Evolutionary conservation across 1,140 invertebrate genomes (phyloP).

Genomic region (Drosophila littoralis): DNA sequence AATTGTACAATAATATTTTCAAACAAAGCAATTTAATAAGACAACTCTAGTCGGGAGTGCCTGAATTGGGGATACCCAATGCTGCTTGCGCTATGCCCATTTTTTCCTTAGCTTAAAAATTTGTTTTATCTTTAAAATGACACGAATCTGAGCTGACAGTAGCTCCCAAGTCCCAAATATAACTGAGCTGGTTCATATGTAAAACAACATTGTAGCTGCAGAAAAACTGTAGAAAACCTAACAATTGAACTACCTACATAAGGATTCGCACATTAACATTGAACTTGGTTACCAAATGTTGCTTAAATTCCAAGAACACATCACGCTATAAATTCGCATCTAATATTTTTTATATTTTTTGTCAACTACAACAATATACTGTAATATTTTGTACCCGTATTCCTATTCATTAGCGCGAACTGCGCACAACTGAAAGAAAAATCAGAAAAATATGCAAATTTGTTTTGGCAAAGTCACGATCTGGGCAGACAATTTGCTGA

Average conservation of each 20-base stretch:
- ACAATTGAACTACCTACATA: slow-evolving; percentile 6
- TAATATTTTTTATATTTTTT: not conserved
- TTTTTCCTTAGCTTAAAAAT: too few species aligned
- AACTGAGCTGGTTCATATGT: too few species aligned
- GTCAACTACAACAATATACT: slow-evolving; percentile 27
- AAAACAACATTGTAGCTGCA: too few species aligned
- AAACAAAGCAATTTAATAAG: too few species aligned
- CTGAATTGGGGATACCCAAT: too few species aligned
- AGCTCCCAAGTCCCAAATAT: too few species aligned
- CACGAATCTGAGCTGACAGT: too few species aligned
- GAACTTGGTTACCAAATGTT: slow-evolving; percentile 50
- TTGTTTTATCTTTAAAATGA: too few species aligned
- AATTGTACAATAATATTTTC: too few species aligned
- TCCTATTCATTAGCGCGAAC: slow-evolving; percentile 77
- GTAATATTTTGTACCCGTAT: slow-evolving; percentile 26
- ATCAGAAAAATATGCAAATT: slow-evolving; percentile 81
- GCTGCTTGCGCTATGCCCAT: too few species aligned
- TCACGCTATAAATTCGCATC: too few species aligned
- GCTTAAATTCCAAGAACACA: slow-evolving; percentile 28
- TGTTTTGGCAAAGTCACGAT: slow-evolving; percentile 77
- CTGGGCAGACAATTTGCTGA: slow-evolving; percentile 80
- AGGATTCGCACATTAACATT: not conserved
- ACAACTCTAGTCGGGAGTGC: too few species aligned
- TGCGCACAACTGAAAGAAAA: slow-evolving; percentile 61
- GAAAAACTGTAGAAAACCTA: slow-evolving; percentile 2